Evolutionary conservation across 2,888 invertebrate genomes (phyloP), one percentile per base, ranked within the genome.

Genomic region (Athalia rosae): DNA sequence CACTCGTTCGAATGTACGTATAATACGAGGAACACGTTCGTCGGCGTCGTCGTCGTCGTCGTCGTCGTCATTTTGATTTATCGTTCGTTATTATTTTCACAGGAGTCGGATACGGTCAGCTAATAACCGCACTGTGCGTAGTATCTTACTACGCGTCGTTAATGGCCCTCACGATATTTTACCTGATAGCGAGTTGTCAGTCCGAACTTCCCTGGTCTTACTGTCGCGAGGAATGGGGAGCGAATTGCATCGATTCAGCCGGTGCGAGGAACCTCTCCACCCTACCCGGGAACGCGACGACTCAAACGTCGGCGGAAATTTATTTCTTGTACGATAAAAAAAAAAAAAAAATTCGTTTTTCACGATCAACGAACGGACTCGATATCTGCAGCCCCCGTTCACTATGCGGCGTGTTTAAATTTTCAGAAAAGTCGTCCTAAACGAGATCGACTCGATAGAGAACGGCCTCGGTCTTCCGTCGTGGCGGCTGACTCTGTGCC

Each of bases 401-500:
- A n/a, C n/a, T n/a, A n/a, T n/a, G n/a, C n/a, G n/a, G n/a, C n/a
- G n/a, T 28, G 28, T 28, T 0, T 28, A 28, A 28, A 28, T 28
- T 83, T 86, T 58, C 82, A 92, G 93, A 47, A 87, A 90, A 78
- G 91, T 92, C 76, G 93, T 93, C 0, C 88, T 93, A 11, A 86
- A 89, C 63, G 92, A 93, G 85, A 90, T 86, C 71, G 84, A 86
- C 9, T 87, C 90, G 71, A 91, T 92, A 62, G 85, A 86, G 48
- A 87, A 90, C 73, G 91, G 91, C 3, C 88, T 92, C 8, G 91
- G 92, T 1, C 8, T 79, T 9, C 95, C 95, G 0, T 92, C 94
- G 67, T 95, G 95, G 94, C 92, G 94, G 85, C 89, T 96, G 47
- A 91, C 93, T 0, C 84, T 95, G 0, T 93, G 94, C 77, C 90